phyloP scores from a whole-genome alignment of 2,888 invertebrate genomes.

The Mythimna ferrago region DNA sequence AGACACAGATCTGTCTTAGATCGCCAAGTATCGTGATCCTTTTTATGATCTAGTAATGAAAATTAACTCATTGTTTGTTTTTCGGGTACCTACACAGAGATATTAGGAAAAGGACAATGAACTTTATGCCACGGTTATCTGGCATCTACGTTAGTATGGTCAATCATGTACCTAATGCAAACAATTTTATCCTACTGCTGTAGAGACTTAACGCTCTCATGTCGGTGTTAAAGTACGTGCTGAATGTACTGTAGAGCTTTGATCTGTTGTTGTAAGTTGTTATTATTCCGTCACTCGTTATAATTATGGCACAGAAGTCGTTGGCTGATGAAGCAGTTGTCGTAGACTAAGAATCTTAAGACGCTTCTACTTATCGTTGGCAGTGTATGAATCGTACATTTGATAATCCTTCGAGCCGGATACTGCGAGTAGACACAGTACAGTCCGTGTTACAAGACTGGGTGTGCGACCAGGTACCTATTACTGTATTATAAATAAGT shows the following conservation, averaged over 20 bases:
- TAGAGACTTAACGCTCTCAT: not conserved
- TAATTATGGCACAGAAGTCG: constrained; percentile 50
- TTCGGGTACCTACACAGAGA: too few species aligned
- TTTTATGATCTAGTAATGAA: too few species aligned
- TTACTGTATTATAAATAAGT: constrained; percentile 27
- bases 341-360: not conserved
- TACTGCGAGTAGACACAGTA: not conserved
- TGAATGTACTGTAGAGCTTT: not conserved
- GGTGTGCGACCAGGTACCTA: not conserved
- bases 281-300: not conserved
- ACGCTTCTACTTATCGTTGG: not conserved
- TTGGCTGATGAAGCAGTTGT: not conserved
- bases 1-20: too few species aligned
- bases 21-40: too few species aligned
- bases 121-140: too few species aligned
- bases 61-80: too few species aligned
- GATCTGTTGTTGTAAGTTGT: not conserved
- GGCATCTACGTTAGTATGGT: too few species aligned
- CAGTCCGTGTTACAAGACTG: not conserved
- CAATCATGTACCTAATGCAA: not conserved
- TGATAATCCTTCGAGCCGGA: not conserved
- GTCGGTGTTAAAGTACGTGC: not conserved
- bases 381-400: constrained; percentile 4
- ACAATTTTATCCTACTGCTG: not conserved
- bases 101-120: too few species aligned